Evolutionary conservation across 2,888 invertebrate species (phyloP), one percentile per base, ranked within the genome.

Genomic region (Cepaea hortensis): DNA sequence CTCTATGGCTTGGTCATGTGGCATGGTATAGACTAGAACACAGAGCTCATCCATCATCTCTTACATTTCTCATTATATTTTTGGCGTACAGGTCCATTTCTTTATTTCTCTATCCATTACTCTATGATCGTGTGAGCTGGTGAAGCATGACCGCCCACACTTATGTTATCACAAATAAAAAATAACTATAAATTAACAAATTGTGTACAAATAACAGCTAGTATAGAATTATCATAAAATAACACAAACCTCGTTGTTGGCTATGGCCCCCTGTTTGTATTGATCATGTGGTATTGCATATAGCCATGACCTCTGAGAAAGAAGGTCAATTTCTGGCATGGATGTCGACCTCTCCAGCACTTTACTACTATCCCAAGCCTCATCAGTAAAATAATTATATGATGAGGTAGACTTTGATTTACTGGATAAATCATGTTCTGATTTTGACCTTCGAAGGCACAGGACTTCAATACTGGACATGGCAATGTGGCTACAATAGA

Each of bases 331-430:
- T 35, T 87, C 84, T 3, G 83, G 80, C 50, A 80, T 61, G 0
- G 87, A 87, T 3, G 50, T 50, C 15, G 87, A 87, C 15, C 87
- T 79, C 35, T 87, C 84, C 2, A 87, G 70, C 5, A 87, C 61
- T 70, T 79, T 82, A n/a, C 86, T 79, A 62, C 86, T 86, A 82
- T 86, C 70, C 86, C 86, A 86, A 46, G 70, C 61, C 11, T n/a
- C 20, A 13, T 79, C 61, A 6, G 61, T 76, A 48, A 77, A 77
- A n/a, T 75, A 77, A 48, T 85, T 81, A 35, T 72, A 85, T 3
- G 70, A 76, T 50, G 82, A 76, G 70, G 82, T 70, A 77, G 82
- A 83, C 46, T 15, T 82, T 7, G 48, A 76, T 70, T 68, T 85
- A 0, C 3, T 77, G 82, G 77, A 68, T 0, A 84, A 62, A 48